Percentiles rank a stretch among this genome's conserved stretches.
These are phyloP conservation scores for Amaurobius ferox DNA, from an alignment of 2,888 invertebrate genomes.

Conservation along the genomic window DNA sequence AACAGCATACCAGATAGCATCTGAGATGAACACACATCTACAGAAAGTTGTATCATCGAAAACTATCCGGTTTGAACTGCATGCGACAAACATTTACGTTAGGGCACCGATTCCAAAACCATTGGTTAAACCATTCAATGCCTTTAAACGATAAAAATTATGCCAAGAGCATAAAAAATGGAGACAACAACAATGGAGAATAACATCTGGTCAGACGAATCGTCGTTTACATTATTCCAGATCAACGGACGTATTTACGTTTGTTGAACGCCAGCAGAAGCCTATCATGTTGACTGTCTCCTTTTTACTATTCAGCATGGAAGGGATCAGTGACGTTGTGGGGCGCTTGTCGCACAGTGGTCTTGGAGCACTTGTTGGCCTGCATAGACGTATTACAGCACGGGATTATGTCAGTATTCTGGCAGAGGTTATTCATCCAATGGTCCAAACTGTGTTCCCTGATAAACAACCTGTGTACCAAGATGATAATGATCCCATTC, in stretches of 20 bases:
- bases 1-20: neutral
- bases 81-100: constrained; percentile 7
- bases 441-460: no score
- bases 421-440: no score
- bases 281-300: constrained; percentile 19
- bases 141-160: constrained; percentile 7
- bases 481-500: no score
- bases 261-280: neutral
- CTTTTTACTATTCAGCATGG: constrained; percentile 1
- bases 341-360: no score
- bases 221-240: constrained; percentile 11
- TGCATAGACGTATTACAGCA: no score
- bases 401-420: no score
- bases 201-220: constrained; percentile 24
- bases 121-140: neutral
- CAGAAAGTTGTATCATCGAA: neutral
- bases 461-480: no score
- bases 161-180: constrained; percentile 8
- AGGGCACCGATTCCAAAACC: constrained; percentile 9
- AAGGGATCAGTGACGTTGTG: no score
- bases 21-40: neutral
- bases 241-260: neutral
- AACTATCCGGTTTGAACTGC: neutral
- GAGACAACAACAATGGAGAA: constrained; percentile 15
- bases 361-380: no score